Percentiles rank a stretch among this genome's conserved stretches.
Evolutionary conservation across 2,797 vertebrate species (phyloP).

Genomic region (Merluccius polli): DNA sequence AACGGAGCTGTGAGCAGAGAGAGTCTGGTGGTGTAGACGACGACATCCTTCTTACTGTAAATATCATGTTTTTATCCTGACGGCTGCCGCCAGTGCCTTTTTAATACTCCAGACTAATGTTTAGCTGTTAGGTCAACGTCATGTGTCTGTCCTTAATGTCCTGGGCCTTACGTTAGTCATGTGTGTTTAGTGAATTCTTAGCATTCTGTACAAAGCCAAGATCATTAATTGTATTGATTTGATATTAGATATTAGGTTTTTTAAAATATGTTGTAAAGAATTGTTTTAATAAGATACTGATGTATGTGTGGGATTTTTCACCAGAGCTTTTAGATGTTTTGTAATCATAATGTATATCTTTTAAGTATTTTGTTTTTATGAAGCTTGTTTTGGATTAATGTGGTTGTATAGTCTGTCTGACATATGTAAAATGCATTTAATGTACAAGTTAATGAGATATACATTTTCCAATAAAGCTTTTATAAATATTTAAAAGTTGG

Average conservation of each 20-base stretch:
- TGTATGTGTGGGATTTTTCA: not conserved
- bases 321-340: not conserved
- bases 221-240: not conserved
- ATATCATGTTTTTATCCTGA: constrained; percentile 44
- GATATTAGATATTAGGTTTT: not conserved
- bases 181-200: not conserved
- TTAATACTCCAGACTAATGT: constrained; percentile 24
- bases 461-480: constrained; percentile 66
- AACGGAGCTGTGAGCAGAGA: constrained; percentile 86
- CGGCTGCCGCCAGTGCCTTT: constrained; percentile 74
- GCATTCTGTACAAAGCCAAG: not conserved
- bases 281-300: constrained; percentile 25
- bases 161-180: no score
- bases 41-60: not conserved
- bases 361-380: not conserved
- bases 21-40: constrained; percentile 81
- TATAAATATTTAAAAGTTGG: constrained; percentile 27
- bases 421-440: not conserved
- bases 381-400: not conserved
- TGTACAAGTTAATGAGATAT: not conserved
- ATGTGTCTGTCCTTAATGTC: not conserved
- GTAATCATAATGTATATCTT: not conserved
- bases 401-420: not conserved
- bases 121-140: not conserved
- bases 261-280: constrained; percentile 51